phyloP scores from a whole-genome alignment of 2,797 vertebrate species.

The Gallinago nigripennis region DNA sequence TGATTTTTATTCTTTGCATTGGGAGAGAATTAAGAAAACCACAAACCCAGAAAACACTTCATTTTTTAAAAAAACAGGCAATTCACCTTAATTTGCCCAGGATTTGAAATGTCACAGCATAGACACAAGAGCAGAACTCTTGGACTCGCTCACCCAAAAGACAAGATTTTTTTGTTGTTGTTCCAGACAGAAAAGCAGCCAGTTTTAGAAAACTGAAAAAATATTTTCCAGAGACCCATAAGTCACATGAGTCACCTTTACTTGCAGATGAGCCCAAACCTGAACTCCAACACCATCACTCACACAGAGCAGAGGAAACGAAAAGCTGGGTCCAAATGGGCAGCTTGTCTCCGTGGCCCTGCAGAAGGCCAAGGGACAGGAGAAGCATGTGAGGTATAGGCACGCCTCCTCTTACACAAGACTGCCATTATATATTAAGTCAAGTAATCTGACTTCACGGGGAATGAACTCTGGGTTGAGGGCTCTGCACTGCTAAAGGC shows the following conservation, averaged over 20 bases:
- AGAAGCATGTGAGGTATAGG: background rate
- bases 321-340: background rate
- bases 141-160: background rate
- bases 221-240: background rate
- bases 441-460: background rate
- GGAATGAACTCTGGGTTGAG: background rate
- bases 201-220: background rate
- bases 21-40: background rate
- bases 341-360: background rate
- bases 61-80: background rate
- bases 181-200: conserved; percentile 11
- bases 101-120: background rate
- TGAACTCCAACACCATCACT: background rate
- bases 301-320: background rate
- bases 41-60: background rate
- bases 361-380: background rate
- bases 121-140: background rate
- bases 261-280: background rate
- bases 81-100: background rate
- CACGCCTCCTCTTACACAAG: background rate
- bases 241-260: conserved; percentile 30
- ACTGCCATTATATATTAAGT: background rate
- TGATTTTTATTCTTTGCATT: background rate
- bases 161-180: background rate
- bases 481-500: background rate